Conservation (phyloP, 1,140 invertebrate genomes). For the Chelonus insularis region DNA sequence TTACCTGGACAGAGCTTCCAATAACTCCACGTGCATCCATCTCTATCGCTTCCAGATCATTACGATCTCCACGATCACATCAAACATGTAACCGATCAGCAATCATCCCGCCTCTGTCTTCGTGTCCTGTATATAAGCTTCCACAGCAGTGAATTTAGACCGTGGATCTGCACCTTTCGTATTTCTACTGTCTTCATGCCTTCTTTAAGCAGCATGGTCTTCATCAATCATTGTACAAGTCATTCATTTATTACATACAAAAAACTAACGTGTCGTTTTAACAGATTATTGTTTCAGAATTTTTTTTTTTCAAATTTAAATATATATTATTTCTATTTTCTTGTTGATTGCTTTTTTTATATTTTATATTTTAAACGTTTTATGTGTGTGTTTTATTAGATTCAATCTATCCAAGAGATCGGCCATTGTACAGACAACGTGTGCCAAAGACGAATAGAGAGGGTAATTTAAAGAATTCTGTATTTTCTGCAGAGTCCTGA, state of each 20-base stretch:
- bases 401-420: conserved; percentile 58
- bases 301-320: not conserved
- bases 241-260: no score
- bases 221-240: not conserved
- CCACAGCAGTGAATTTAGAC: conserved; percentile 21
- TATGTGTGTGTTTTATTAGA: conserved; percentile 57
- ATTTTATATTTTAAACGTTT: conserved; percentile 25
- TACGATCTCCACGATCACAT: conserved; percentile 73
- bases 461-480: conserved; percentile 58
- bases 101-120: conserved; percentile 33
- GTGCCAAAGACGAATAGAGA: conserved; percentile 62
- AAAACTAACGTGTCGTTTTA: no score
- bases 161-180: conserved; percentile 2
- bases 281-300: no score
- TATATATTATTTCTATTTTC: conserved; percentile 23
- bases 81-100: conserved; percentile 73
- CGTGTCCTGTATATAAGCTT: conserved; percentile 51
- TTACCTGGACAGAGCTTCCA: conserved; percentile 60
- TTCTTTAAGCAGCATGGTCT: not conserved
- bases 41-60: conserved; percentile 71
- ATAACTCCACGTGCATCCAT: conserved; percentile 67
- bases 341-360: conserved; percentile 38
- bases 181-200: not conserved
- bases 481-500: conserved; percentile 20
- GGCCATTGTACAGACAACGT: conserved; percentile 60